phyloP scores from a whole-genome alignment of 35 echinoderm and acorn worm genomes.

The Ophiothrix spiculata region DNA sequence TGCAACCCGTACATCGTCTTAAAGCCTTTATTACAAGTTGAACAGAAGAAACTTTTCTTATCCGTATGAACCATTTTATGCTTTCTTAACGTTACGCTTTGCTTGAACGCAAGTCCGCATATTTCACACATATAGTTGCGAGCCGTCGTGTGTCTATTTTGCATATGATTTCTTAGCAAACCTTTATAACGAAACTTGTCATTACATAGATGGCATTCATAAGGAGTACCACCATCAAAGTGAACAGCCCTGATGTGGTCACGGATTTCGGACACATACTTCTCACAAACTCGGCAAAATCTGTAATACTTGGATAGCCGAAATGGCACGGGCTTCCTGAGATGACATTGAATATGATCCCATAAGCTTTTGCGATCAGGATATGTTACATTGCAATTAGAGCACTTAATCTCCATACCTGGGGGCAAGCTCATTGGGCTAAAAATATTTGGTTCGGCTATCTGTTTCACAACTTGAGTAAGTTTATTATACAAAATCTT shows the following conservation, averaged over 20 bases:
- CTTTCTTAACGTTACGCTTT: slow-evolving; percentile 14
- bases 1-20: slow-evolving; percentile 38
- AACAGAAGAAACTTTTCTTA: slow-evolving; percentile 33
- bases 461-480: neutral
- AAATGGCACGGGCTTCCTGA: neutral
- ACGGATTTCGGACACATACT: neutral
- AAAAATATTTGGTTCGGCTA: neutral
- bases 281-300: neutral
- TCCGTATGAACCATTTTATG: slow-evolving; percentile 15
- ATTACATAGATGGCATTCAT: neutral
- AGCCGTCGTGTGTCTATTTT: neutral
- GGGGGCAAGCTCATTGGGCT: neutral
- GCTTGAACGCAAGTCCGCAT: slow-evolving; percentile 22
- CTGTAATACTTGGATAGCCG: neutral
- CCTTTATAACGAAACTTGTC: neutral
- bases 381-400: neutral
- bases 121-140: slow-evolving; percentile 24
- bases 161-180: neutral
- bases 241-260: neutral
- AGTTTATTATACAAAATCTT: slow-evolving; percentile 1
- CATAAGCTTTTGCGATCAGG: neutral
- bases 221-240: neutral
- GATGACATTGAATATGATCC: neutral
- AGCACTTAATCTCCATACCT: neutral
- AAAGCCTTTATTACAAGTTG: slow-evolving; percentile 41